Percentiles rank a stretch among this genome's conserved stretches.
Conservation (phyloP, 92 coral and sea anemone genomes). For the Hydrozoanthus gracilis region DNA sequence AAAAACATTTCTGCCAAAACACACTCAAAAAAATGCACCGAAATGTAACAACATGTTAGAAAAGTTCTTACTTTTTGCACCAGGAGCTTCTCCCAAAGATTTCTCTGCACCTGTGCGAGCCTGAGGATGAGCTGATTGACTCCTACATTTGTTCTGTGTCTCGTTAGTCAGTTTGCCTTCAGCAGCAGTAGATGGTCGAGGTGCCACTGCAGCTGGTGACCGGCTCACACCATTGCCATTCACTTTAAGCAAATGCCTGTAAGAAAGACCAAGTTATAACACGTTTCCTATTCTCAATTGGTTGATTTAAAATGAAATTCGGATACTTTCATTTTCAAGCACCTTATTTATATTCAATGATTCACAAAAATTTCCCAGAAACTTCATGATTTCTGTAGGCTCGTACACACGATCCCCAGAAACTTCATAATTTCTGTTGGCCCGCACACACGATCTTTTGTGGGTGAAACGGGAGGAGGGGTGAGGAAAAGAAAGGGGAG, state of each 20-base stretch:
- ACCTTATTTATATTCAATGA: too few relatives aligned
- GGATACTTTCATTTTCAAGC: too few relatives aligned
- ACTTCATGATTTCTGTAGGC: too few relatives aligned
- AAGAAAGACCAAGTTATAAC: neutral
- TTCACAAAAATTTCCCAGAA: too few relatives aligned
- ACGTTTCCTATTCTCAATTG: neutral
- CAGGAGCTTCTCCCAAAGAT: constrained; percentile 1
- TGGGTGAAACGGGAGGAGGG: too few relatives aligned
- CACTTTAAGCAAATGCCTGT: constrained; percentile 41
- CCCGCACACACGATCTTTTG: too few relatives aligned
- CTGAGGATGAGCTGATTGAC: constrained; percentile 34
- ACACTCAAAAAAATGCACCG: neutral
- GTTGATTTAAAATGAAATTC: too few relatives aligned
- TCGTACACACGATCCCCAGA: too few relatives aligned
- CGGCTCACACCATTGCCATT: constrained; percentile 29
- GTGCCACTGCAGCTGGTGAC: neutral
- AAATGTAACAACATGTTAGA: neutral
- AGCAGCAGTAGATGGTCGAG: constrained; percentile 36
- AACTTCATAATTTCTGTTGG: too few relatives aligned
- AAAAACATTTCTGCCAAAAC: neutral
- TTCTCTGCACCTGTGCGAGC: neutral
- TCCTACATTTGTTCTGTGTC: neutral
- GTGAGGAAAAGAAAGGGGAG: too few relatives aligned
- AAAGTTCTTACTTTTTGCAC: neutral
- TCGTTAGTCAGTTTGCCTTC: constrained; percentile 1